These are phyloP conservation scores for Regulus satrapa DNA, from an alignment of 2,113 vertebrate genomes.

Conservation along the genomic window DNA sequence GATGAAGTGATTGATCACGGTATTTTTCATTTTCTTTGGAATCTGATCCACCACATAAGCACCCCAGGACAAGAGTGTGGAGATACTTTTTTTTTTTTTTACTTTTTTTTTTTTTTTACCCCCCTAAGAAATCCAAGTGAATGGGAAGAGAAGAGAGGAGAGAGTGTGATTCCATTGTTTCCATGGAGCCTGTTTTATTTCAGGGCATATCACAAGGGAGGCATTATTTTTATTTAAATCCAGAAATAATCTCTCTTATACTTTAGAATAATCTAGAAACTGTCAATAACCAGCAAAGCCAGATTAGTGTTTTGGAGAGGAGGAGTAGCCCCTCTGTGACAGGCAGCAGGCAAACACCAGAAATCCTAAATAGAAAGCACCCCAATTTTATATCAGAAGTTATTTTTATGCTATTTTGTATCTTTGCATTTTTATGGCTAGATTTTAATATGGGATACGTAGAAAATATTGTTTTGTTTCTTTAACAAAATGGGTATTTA, in stretches of 20 bases:
- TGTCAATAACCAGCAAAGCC: background rate
- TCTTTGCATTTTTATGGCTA: constrained; percentile 4
- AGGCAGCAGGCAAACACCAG: background rate
- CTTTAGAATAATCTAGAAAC: background rate
- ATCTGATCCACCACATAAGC: background rate
- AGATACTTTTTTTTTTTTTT: too few relatives aligned
- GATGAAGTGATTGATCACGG: background rate
- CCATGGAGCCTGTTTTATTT: background rate
- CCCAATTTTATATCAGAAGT: background rate
- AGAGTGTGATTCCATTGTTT: background rate
- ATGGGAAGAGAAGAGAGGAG: background rate
- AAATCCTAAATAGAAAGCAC: background rate
- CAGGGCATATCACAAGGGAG: background rate
- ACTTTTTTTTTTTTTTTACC: background rate
- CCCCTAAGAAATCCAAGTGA: background rate
- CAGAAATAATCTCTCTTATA: background rate
- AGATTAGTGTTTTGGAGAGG: background rate
- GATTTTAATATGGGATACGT: background rate
- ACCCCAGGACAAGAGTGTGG: background rate
- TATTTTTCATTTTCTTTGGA: background rate
- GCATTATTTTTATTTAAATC: background rate
- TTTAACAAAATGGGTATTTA: background rate
- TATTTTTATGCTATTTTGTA: constrained; percentile 28
- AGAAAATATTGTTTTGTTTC: background rate
- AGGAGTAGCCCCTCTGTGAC: background rate